A percentile compares a stretch with the other conserved stretches of the same genome.
phyloP scores from a whole-genome alignment of 2,797 vertebrate genomes.

The Iguana delicatissima region DNA sequence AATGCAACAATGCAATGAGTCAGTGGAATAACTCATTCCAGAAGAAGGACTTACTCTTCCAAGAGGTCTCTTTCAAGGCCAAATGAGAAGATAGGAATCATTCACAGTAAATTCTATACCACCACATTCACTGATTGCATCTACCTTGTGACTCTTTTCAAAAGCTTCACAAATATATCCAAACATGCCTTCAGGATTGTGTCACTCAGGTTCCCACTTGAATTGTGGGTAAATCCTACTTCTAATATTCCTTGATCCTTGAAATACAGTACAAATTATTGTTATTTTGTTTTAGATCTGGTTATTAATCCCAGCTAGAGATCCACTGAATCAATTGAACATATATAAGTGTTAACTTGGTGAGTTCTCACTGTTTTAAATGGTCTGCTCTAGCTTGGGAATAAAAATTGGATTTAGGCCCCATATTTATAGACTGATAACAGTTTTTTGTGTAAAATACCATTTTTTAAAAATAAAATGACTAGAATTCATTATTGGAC shows the following conservation, averaged over 20 bases:
- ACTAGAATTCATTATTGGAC: too few relatives aligned
- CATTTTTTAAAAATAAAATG: not conserved
- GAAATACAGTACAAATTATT: not conserved
- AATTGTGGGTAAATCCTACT: too few relatives aligned
- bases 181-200: too few relatives aligned
- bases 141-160: not conserved
- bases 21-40: not conserved
- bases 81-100: not conserved
- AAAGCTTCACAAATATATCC: not conserved
- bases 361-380: too few relatives aligned
- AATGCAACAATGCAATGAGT: not conserved
- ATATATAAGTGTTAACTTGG: too few relatives aligned
- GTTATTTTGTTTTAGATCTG: too few relatives aligned
- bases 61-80: not conserved
- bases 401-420: not conserved
- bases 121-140: not conserved
- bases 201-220: too few relatives aligned
- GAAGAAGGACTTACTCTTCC: not conserved
- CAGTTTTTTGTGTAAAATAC: not conserved
- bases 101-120: not conserved
- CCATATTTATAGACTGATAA: not conserved
- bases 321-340: too few relatives aligned
- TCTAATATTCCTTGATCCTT: not conserved
- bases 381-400: too few relatives aligned
- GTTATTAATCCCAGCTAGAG: too few relatives aligned